These are phyloP conservation scores for Nephrotoma guestfalica DNA, from an alignment of 2,888 invertebrate genomes.

Conservation along the genomic window DNA sequence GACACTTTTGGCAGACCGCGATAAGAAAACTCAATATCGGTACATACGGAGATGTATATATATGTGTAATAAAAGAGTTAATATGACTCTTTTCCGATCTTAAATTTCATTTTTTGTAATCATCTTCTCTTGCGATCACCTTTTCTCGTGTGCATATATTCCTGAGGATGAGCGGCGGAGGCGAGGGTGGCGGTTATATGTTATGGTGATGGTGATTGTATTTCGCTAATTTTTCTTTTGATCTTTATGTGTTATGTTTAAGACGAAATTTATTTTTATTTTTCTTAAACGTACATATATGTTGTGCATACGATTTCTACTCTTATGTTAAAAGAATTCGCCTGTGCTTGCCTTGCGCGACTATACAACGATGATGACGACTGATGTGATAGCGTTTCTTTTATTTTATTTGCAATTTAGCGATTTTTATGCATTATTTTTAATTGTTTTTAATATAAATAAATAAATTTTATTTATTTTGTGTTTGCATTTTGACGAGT, in stretches of 20 bases:
- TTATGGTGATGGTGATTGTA: background rate
- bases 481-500: background rate
- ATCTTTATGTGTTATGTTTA: background rate
- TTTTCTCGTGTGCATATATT: background rate
- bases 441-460: background rate
- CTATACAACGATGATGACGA: background rate
- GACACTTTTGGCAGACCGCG: background rate
- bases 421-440: background rate
- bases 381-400: background rate
- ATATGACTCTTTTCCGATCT: background rate
- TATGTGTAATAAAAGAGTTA: background rate
- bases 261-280: background rate
- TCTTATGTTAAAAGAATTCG: background rate
- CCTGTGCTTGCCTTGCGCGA: background rate
- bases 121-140: background rate
- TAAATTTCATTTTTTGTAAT: background rate
- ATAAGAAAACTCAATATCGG: background rate
- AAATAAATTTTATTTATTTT: background rate
- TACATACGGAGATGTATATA: background rate
- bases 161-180: background rate
- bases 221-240: background rate
- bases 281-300: background rate
- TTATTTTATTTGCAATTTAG: background rate
- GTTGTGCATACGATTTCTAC: background rate
- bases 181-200: background rate